A percentile compares a stretch with the other conserved stretches of the same genome.
Evolutionary conservation across 37 sponge, comb jelly and placozoan genomes (phyloP).

Genomic region (Bolinopsis microptera): DNA sequence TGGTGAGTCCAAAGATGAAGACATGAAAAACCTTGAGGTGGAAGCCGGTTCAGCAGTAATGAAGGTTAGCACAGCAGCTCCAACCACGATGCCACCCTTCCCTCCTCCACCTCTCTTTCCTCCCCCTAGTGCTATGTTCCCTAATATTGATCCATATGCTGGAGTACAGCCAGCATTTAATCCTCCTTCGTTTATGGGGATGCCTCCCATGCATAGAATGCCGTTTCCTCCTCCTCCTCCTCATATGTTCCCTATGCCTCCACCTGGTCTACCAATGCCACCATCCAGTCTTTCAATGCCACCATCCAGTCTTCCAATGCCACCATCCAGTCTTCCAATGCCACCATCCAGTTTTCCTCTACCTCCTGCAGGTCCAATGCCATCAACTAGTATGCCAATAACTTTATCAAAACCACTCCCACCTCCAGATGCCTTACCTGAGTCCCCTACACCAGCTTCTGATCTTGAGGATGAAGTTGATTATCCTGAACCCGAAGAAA

Average conservation of each 20-base stretch:
- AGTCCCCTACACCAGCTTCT: not conserved
- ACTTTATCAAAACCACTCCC: not conserved
- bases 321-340: not conserved
- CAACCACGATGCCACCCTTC: not conserved
- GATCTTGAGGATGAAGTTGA: not conserved
- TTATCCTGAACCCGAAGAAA: not conserved
- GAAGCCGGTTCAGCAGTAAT: not conserved
- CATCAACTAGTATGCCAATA: not conserved
- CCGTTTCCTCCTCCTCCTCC: conserved; percentile 7
- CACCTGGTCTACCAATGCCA: not conserved
- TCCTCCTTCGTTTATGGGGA: not conserved
- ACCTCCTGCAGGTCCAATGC: not conserved
- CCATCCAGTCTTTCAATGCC: not conserved
- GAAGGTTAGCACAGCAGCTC: not conserved
- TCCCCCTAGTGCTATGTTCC: not conserved
- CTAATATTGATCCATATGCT: conserved; percentile 28
- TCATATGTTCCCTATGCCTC: conserved; percentile 1
- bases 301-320: not conserved
- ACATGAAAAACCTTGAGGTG: not conserved
- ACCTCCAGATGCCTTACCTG: not conserved
- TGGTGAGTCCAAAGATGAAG: not conserved
- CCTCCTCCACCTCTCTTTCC: not conserved
- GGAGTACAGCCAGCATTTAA: not conserved
- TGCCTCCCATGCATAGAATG: not conserved
- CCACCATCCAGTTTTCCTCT: not conserved